phyloP scores from a whole-genome alignment of 2,797 vertebrate genomes.

The Melopsittacus undulatus region DNA sequence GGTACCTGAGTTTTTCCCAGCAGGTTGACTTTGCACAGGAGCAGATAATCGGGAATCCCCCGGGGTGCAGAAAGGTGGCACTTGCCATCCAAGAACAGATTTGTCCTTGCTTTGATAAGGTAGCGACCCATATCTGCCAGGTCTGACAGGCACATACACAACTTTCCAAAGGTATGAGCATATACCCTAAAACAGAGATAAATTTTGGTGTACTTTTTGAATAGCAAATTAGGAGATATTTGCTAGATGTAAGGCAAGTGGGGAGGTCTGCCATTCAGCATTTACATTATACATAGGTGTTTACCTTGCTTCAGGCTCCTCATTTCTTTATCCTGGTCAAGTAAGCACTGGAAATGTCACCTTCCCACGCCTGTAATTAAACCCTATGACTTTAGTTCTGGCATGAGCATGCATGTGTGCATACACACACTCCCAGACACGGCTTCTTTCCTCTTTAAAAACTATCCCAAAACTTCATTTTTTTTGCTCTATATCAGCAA shows the following conservation, averaged over 20 bases:
- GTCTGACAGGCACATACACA: neutral
- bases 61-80: neutral
- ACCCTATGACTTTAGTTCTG: neutral
- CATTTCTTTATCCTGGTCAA: neutral
- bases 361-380: neutral
- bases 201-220: neutral
- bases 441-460: neutral
- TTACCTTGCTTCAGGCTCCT: neutral
- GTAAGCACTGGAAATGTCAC: constrained; percentile 3
- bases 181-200: neutral
- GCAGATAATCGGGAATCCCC: neutral
- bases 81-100: neutral
- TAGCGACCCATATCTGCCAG: neutral
- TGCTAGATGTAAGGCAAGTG: neutral
- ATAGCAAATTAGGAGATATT: neutral
- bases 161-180: neutral
- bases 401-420: neutral
- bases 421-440: too few relatives aligned
- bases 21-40: neutral
- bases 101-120: neutral
- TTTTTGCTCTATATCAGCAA: neutral
- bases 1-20: neutral
- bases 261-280: neutral
- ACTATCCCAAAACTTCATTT: neutral
- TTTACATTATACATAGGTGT: neutral